A percentile compares a stretch with the other conserved stretches of the same genome.
phyloP scores from a whole-genome alignment of 2,113 vertebrate species.

The Actenoides hombroni region DNA sequence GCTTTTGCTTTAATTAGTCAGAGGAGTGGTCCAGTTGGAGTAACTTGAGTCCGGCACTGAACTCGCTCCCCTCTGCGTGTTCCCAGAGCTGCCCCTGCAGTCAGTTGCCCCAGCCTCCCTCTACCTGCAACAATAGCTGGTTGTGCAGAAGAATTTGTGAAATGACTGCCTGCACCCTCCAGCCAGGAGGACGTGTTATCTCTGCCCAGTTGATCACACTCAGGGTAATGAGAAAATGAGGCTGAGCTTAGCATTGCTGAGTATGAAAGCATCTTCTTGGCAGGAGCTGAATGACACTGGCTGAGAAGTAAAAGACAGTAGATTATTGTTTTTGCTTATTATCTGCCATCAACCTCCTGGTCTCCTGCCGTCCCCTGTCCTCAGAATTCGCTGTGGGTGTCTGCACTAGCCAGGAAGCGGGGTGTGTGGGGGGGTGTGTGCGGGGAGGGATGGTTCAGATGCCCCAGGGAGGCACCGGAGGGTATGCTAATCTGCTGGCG shows the following conservation, averaged over 20 bases:
- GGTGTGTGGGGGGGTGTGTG: neutral
- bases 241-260: slow-evolving; percentile 74
- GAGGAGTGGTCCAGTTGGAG: slow-evolving; percentile 8
- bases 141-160: slow-evolving; percentile 78
- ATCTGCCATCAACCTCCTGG: slow-evolving; percentile 79
- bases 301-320: slow-evolving; percentile 78
- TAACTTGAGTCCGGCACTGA: slow-evolving; percentile 25
- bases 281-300: slow-evolving; percentile 75
- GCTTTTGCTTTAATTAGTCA: slow-evolving; percentile 15
- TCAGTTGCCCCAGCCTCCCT: slow-evolving; percentile 37
- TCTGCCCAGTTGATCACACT: slow-evolving; percentile 75
- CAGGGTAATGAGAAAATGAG: slow-evolving; percentile 77
- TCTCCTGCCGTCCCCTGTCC: slow-evolving; percentile 75
- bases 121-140: slow-evolving; percentile 77
- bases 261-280: slow-evolving; percentile 81
- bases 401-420: slow-evolving; percentile 56
- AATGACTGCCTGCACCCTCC: slow-evolving; percentile 70
- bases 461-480: slow-evolving; percentile 16
- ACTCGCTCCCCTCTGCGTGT: neutral
- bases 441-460: neutral
- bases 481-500: slow-evolving; percentile 29
- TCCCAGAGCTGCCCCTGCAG: slow-evolving; percentile 48
- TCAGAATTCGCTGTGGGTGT: slow-evolving; percentile 71
- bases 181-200: slow-evolving; percentile 70
- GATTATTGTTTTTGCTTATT: slow-evolving; percentile 81